phyloP scores from a whole-genome alignment of 2,113 vertebrate genomes.

The Equus przewalskii region DNA sequence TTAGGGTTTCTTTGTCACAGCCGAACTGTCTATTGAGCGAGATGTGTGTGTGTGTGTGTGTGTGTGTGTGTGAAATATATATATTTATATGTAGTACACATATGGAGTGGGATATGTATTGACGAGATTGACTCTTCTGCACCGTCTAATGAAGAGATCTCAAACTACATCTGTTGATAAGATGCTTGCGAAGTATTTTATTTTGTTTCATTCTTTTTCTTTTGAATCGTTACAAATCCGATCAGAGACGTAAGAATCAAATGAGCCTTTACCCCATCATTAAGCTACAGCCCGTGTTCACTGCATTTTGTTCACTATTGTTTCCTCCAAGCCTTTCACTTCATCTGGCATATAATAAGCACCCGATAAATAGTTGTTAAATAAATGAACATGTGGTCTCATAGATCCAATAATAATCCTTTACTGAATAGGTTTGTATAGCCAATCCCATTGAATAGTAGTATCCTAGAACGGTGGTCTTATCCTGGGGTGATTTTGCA shows the following conservation, averaged over 20 bases:
- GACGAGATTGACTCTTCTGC: neutral
- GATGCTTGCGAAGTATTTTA: neutral
- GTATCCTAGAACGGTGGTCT: neutral
- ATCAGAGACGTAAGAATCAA: neutral
- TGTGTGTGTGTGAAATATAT: neutral
- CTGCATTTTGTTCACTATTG: neutral
- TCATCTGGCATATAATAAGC: neutral
- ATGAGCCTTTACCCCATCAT: neutral
- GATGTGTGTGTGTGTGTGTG: rapidly evolving
- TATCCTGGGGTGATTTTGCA: neutral
- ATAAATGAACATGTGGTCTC: neutral
- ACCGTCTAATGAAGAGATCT: neutral
- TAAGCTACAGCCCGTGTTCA: neutral
- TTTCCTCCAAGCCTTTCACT: neutral
- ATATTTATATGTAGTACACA: neutral
- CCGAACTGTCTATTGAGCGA: neutral
- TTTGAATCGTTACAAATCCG: neutral
- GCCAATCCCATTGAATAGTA: neutral
- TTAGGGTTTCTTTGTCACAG: too few species aligned
- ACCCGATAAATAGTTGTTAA: neutral
- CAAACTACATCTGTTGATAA: neutral
- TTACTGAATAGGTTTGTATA: neutral
- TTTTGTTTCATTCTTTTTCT: neutral
- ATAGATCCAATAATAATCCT: neutral
- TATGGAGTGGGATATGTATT: neutral